These are phyloP conservation scores for Macrobrachium rosenbergii DNA, from an alignment of 1,140 invertebrate species.

Conservation along the genomic window DNA sequence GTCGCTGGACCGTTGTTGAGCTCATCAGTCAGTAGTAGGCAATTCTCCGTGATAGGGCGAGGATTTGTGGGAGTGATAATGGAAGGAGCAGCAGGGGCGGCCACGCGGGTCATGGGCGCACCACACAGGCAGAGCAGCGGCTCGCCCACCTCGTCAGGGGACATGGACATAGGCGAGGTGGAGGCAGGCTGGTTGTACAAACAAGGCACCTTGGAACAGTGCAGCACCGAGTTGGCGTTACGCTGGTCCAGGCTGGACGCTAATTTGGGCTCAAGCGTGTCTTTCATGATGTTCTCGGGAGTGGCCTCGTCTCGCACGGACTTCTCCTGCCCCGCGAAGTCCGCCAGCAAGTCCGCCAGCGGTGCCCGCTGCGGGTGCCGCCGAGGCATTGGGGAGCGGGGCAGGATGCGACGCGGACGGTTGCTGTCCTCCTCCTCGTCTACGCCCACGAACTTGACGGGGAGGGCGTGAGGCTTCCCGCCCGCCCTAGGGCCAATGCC, in stretches of 20 bases:
- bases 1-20: constrained; percentile 64
- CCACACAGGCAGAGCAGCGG: constrained; percentile 65
- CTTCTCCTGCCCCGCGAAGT: constrained; percentile 71
- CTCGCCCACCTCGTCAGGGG: constrained; percentile 57
- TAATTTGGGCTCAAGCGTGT: constrained; percentile 60
- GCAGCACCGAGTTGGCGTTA: constrained; percentile 66
- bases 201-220: constrained; percentile 62
- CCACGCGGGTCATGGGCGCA: constrained; percentile 66
- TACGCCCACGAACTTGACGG: constrained; percentile 70
- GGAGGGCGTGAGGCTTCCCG: constrained; percentile 69
- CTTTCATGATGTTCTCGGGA: constrained; percentile 67
- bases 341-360: constrained; percentile 61
- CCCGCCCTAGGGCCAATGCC: constrained; percentile 65
- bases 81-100: constrained; percentile 62
- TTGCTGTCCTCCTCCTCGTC: constrained; percentile 65
- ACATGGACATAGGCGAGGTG: constrained; percentile 54
- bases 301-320: constrained; percentile 71
- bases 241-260: constrained; percentile 62
- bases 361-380: constrained; percentile 48
- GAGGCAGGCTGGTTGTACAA: constrained; percentile 69
- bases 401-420: constrained; percentile 58
- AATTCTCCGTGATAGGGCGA: constrained; percentile 53
- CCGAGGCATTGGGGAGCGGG: constrained; percentile 59
- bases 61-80: constrained; percentile 58
- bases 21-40: constrained; percentile 60